Evolutionary conservation across 2,797 vertebrate species (phyloP).

Genomic region (Remorina albescens): DNA sequence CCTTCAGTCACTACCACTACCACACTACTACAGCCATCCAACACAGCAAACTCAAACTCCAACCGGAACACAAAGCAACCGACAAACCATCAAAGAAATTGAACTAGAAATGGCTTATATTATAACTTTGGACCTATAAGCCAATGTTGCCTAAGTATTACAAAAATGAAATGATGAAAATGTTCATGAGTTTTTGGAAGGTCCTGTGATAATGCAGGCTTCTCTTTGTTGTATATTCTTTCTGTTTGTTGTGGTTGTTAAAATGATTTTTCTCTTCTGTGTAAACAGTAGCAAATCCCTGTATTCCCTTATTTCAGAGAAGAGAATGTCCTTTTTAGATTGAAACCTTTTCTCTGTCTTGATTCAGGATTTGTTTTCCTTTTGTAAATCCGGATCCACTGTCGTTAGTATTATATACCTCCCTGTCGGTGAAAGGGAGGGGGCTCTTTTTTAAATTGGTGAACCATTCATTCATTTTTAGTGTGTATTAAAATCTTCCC

Average conservation of each 20-base stretch:
- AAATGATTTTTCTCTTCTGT: slow-evolving; percentile 85
- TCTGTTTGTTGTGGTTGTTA: slow-evolving; percentile 86
- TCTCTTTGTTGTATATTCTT: slow-evolving; percentile 87
- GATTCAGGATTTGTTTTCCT: slow-evolving; percentile 97
- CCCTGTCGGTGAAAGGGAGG: slow-evolving; percentile 86
- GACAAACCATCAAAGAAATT: slow-evolving; percentile 86
- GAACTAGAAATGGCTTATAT: slow-evolving; percentile 99
- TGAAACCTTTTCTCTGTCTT: slow-evolving; percentile 94
- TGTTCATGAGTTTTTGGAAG: slow-evolving; percentile 90
- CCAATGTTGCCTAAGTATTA: slow-evolving; percentile 99
- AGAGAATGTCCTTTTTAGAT: slow-evolving; percentile 99
- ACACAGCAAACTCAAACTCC: slow-evolving; percentile 84
- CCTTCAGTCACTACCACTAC: slow-evolving; percentile 78
- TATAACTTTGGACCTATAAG: slow-evolving; percentile 99
- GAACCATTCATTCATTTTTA: slow-evolving; percentile 97
- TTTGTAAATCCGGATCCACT: slow-evolving; percentile 98
- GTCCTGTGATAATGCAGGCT: slow-evolving; percentile 96
- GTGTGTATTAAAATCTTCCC: slow-evolving; percentile 90
- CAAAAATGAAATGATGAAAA: slow-evolving; percentile 91
- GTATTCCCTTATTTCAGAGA: slow-evolving; percentile 94
- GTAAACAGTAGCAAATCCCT: slow-evolving; percentile 90
- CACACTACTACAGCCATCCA: slow-evolving; percentile 86
- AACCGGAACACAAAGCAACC: slow-evolving; percentile 84
- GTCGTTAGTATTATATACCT: slow-evolving; percentile 97
- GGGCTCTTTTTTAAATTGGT: slow-evolving; percentile 98